A percentile compares a stretch with the other conserved stretches of the same genome.
These are phyloP conservation scores for Bombus ignitus DNA, from an alignment of 1,140 invertebrate species.

Conservation along the genomic window DNA sequence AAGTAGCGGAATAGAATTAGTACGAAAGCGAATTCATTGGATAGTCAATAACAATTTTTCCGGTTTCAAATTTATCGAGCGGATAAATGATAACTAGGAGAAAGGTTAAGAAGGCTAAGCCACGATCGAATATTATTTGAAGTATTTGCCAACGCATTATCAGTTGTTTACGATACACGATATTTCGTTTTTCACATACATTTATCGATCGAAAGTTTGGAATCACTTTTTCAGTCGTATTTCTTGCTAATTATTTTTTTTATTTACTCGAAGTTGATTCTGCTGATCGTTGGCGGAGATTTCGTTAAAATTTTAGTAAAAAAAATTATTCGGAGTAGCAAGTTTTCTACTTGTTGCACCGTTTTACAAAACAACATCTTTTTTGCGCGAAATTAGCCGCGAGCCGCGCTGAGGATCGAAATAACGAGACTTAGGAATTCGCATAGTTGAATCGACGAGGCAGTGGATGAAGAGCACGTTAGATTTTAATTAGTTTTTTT, in stretches of 20 bases:
- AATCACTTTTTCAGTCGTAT: too few species aligned
- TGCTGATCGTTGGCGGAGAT: neutral
- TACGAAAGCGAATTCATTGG: neutral
- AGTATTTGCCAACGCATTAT: too few species aligned
- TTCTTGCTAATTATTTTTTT: too few species aligned
- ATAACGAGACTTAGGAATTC: constrained; percentile 40
- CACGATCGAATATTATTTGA: neutral
- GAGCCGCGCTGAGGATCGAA: constrained; percentile 43
- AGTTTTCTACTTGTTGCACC: neutral
- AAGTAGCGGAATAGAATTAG: constrained; percentile 14
- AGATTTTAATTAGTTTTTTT: constrained; percentile 75
- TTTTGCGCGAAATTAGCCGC: neutral
- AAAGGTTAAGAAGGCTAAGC: neutral
- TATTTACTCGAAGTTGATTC: neutral
- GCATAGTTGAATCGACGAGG: neutral
- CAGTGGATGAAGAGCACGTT: neutral
- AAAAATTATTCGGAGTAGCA: neutral
- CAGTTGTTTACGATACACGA: too few species aligned
- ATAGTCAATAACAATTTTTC: neutral
- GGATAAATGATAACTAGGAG: neutral
- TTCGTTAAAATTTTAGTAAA: too few species aligned
- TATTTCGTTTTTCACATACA: neutral
- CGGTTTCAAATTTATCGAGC: neutral
- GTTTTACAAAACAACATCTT: neutral
- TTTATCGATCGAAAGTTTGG: neutral